These are phyloP conservation scores for Sycobia sp. DNA, from an alignment of 1,140 invertebrate species.

Conservation along the genomic window DNA sequence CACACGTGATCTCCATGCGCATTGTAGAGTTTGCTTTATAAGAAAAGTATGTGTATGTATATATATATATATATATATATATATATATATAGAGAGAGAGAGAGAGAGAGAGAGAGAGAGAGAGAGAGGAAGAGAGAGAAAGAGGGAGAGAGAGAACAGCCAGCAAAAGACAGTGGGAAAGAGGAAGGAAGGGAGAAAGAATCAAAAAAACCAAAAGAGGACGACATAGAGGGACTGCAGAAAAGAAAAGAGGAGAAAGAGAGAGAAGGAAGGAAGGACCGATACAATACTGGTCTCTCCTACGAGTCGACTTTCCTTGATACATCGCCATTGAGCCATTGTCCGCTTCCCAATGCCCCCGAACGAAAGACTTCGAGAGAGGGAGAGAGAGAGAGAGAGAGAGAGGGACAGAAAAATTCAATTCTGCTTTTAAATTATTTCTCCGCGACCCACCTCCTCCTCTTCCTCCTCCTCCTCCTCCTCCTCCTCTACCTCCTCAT, in stretches of 20 bases:
- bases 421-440: constrained; percentile 65
- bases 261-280: constrained; percentile 53
- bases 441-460: constrained; percentile 42
- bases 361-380: constrained; percentile 59
- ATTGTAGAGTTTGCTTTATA: too few species aligned
- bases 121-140: constrained; percentile 26
- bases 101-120: constrained; percentile 24
- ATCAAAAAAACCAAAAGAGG: not conserved
- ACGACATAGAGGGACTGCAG: not conserved
- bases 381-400: constrained; percentile 59
- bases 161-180: constrained; percentile 8
- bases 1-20: too few species aligned
- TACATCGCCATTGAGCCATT: constrained; percentile 63
- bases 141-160: constrained; percentile 9
- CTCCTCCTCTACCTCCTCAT: constrained; percentile 10
- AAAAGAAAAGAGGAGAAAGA: constrained; percentile 19
- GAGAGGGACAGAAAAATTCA: constrained; percentile 58
- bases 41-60: too few species aligned
- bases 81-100: not conserved
- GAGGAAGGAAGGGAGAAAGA: not conserved
- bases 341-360: constrained; percentile 59
- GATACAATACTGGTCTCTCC: constrained; percentile 61
- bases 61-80: too few species aligned
- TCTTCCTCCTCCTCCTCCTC: constrained; percentile 31
- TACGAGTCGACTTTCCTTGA: constrained; percentile 63